Conservation (phyloP, 2,113 vertebrate species). For the Falcunculus frontatus region DNA sequence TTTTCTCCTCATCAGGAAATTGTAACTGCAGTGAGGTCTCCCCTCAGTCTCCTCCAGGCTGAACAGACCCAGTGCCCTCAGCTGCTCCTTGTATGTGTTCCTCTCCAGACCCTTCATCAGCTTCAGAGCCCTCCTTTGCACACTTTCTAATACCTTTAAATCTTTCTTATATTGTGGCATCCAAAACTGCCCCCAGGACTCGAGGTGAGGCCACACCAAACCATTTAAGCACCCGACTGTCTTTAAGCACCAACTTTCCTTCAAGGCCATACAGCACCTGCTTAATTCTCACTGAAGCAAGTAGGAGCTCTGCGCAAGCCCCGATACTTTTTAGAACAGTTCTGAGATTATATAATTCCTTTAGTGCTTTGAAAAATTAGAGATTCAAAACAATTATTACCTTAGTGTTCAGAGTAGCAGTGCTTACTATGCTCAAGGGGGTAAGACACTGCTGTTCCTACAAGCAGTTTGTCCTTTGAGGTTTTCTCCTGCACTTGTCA, state of each 20-base stretch:
- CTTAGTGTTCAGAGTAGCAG: not conserved
- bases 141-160: not conserved
- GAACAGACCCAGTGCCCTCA: not conserved
- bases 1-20: fast-evolving
- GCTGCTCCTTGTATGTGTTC: not conserved
- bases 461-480: not conserved
- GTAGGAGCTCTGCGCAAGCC: not conserved
- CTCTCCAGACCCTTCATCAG: not conserved
- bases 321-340: not conserved
- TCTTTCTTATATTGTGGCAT: not conserved
- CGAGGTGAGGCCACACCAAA: not conserved
- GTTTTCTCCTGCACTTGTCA: not conserved
- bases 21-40: not conserved
- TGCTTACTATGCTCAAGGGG: not conserved
- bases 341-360: not conserved
- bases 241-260: not conserved
- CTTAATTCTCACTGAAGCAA: not conserved
- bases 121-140: not conserved
- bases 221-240: not conserved
- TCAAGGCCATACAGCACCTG: fast-evolving
- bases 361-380: not conserved
- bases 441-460: not conserved
- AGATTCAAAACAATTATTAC: not conserved
- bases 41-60: not conserved
- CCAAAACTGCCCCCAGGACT: not conserved